Evolutionary conservation across 2,888 invertebrate species (phyloP), one percentile per base, ranked within the genome.

Genomic region (Tetranychus truncatus): DNA sequence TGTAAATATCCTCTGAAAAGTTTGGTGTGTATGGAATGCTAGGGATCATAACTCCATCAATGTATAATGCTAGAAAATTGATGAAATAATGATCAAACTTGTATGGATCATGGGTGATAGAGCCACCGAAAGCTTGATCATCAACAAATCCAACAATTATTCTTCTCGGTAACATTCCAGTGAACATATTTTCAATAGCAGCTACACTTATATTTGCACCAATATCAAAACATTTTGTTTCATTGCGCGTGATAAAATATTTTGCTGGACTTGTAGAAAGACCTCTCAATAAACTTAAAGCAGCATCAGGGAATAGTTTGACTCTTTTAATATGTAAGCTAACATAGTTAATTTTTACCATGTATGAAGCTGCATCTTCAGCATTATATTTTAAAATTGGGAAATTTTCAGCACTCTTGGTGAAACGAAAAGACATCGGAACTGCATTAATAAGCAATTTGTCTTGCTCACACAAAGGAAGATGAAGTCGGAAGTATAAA

Each of bases 81-180:
- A 69, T 69, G 1, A 6, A 20, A 69, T 24, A 69, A 9, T 69
- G 11, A 18, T 20, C 11, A 8, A 69, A 69, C 5, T 20, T 24
- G 6, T 20, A 72, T n/a, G 72, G 72, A n/a, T 72, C 45, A 18
- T 72, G 7, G 1, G 3, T 9, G 1, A 6, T 11, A 34, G 44
- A 65, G 15, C 45, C 67, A 24, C 45, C 71, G 0, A 73, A 73
- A 1, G 55, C 65, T n/a, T 4, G 18, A n/a, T 46, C 20, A 8
- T 55, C 20, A 20, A 73, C 11, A 5, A 46, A 65, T 3, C 24
- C 55, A 55, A 73, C 20, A 24, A 73, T 11, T 6, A 66, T 24
- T 55, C 74, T 20, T n/a, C 74, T n/a, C 11, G 74, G 74, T 20
- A 73, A 18, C 11, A 65, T n/a, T 1, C 74, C 74, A 1, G n/a